phyloP scores from a whole-genome alignment of 2,888 invertebrate species.

The Ophion slaviceki region DNA sequence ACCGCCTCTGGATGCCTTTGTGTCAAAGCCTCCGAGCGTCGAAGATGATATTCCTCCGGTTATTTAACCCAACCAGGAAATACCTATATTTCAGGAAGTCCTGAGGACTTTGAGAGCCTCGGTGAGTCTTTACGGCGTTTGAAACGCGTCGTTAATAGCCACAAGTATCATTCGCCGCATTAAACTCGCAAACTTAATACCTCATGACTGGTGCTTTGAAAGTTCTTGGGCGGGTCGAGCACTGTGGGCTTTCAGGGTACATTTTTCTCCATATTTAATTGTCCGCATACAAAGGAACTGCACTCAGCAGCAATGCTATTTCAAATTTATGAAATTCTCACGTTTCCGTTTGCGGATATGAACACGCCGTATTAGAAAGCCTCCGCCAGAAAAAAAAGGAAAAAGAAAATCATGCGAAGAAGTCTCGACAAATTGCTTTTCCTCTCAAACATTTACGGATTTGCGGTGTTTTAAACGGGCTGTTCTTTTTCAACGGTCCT shows the following conservation, averaged over 20 bases:
- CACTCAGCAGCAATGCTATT: not conserved
- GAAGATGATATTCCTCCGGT: constrained; percentile 46
- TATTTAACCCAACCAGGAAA: constrained; percentile 20
- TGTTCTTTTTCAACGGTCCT: constrained; percentile 12
- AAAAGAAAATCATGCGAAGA: constrained; percentile 12
- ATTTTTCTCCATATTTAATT: not conserved
- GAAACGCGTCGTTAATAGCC: constrained; percentile 30
- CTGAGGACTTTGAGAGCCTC: constrained; percentile 7
- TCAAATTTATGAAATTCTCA: not conserved
- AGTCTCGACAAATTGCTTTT: constrained; percentile 36
- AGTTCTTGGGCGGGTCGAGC: not conserved
- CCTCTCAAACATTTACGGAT: constrained; percentile 39
- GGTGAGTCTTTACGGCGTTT: constrained; percentile 27
- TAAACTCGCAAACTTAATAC: not conserved
- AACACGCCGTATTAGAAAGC: not conserved
- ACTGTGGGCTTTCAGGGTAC: not conserved
- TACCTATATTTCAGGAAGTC: constrained; percentile 19
- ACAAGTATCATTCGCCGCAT: constrained; percentile 21
- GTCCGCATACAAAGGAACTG: not conserved
- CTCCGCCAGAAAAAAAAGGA: not conserved
- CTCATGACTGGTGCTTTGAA: constrained; percentile 3
- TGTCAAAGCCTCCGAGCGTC: constrained; percentile 31
- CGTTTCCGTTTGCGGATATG: not conserved
- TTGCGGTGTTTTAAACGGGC: constrained; percentile 32
- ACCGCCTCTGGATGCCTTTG: constrained; percentile 18